A percentile compares a stretch with the other conserved stretches of the same genome.
Evolutionary conservation across 53 echinoderm and acorn worm genomes (phyloP).

Genomic region (Zoroaster sp.): DNA sequence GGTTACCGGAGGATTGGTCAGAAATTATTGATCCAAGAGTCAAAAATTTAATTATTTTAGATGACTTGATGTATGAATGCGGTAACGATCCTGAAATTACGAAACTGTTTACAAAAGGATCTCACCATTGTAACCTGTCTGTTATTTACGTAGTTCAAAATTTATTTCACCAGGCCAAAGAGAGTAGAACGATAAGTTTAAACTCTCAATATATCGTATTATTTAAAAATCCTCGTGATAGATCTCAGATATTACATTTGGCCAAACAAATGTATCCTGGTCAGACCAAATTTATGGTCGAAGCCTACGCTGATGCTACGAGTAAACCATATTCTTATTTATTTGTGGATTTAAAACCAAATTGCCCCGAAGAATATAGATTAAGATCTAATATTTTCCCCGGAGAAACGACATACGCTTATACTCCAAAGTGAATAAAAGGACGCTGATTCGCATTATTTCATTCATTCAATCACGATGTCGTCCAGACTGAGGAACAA

Average conservation of each 20-base stretch:
- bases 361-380: constrained; percentile 42
- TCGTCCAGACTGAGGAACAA: neutral
- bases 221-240: constrained; percentile 74
- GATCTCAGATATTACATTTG: constrained; percentile 66
- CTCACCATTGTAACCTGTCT: constrained; percentile 73
- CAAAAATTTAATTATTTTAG: constrained; percentile 64
- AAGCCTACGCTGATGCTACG: constrained; percentile 63
- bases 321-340: constrained; percentile 53
- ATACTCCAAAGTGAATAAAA: constrained; percentile 25
- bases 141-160: constrained; percentile 70
- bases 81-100: constrained; percentile 59
- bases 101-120: constrained; percentile 74
- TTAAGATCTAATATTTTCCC: constrained; percentile 54
- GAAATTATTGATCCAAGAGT: constrained; percentile 47
- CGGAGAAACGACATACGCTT: constrained; percentile 28
- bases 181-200: constrained; percentile 68
- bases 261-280: constrained; percentile 80
- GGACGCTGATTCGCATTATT: neutral
- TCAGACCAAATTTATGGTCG: constrained; percentile 66
- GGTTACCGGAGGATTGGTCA: constrained; percentile 58
- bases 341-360: constrained; percentile 54
- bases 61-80: constrained; percentile 73
- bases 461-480: constrained; percentile 32
- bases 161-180: constrained; percentile 62
- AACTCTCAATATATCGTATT: constrained; percentile 66